phyloP scores from a whole-genome alignment of 2,888 invertebrate genomes.

The Pomacea canaliculata region DNA sequence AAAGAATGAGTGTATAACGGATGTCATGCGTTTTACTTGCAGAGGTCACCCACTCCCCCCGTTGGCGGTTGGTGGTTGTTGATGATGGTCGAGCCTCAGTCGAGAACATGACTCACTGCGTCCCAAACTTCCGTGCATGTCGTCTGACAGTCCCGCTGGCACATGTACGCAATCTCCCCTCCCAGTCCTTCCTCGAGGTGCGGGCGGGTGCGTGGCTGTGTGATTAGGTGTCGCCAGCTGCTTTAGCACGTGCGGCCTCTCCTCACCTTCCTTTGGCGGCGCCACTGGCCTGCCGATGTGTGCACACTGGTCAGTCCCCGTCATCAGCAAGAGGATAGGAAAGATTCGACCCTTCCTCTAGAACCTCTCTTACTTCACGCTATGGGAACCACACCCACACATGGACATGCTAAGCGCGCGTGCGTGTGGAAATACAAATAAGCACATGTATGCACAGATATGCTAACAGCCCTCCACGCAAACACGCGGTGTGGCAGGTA shows the following conservation, averaged over 20 bases:
- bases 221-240: neutral
- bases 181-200: neutral
- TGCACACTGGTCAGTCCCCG: neutral
- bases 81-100: too few species aligned
- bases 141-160: neutral
- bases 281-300: constrained; percentile 8
- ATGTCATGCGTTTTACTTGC: too few species aligned
- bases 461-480: neutral
- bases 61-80: too few species aligned
- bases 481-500: neutral
- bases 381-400: too few species aligned
- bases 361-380: too few species aligned
- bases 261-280: neutral
- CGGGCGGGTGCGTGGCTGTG: neutral
- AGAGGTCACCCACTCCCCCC: too few species aligned
- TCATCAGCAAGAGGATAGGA: neutral
- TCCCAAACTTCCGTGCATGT: too few species aligned
- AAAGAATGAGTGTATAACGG: too few species aligned
- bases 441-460: neutral
- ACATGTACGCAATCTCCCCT: neutral
- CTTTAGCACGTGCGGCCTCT: too few species aligned
- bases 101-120: too few species aligned
- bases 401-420: neutral
- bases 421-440: neutral
- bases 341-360: too few species aligned